Percentiles rank a stretch among this genome's conserved stretches.
Evolutionary conservation across 2,888 invertebrate species (phyloP).

Genomic region (Podabrus alpinus): DNA sequence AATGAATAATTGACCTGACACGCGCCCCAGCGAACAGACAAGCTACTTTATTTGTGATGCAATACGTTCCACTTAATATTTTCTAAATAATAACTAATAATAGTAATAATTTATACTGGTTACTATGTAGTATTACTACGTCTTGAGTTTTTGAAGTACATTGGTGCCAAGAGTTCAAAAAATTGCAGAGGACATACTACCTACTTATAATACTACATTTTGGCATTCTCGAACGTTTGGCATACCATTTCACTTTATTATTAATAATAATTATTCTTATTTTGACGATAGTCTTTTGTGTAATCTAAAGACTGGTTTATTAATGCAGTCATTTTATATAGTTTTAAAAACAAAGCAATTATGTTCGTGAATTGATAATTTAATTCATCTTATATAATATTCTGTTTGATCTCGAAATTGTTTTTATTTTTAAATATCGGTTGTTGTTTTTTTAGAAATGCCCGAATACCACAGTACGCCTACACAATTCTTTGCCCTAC

Average conservation of each 20-base stretch:
- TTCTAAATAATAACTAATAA: slow-evolving; percentile 1
- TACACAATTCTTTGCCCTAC: not conserved
- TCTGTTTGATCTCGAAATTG: not conserved
- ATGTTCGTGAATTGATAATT: not conserved
- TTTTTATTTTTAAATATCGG: too few species aligned
- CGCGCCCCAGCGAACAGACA: slow-evolving; percentile 18
- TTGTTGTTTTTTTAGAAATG: not conserved
- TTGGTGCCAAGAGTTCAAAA: not conserved
- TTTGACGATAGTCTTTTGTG: not conserved
- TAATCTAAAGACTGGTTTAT: not conserved
- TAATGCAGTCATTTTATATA: not conserved
- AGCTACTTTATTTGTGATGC: slow-evolving; percentile 26
- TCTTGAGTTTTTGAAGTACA: not conserved
- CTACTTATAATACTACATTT: not conserved
- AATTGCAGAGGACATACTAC: not conserved
- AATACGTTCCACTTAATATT: slow-evolving; percentile 26
- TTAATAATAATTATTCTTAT: not conserved
- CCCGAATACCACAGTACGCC: not conserved
- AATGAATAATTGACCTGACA: slow-evolving; percentile 31
- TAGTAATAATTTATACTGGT: slow-evolving; percentile 1
- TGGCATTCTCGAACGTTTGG: not conserved
- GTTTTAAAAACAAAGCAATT: not conserved
- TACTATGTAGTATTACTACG: slow-evolving; percentile 1
- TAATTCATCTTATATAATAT: not conserved
- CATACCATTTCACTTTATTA: not conserved